Base-by-base conservation (phyloP, 2,113 vertebrate genomes). In the Seriola dumerili region DNA sequence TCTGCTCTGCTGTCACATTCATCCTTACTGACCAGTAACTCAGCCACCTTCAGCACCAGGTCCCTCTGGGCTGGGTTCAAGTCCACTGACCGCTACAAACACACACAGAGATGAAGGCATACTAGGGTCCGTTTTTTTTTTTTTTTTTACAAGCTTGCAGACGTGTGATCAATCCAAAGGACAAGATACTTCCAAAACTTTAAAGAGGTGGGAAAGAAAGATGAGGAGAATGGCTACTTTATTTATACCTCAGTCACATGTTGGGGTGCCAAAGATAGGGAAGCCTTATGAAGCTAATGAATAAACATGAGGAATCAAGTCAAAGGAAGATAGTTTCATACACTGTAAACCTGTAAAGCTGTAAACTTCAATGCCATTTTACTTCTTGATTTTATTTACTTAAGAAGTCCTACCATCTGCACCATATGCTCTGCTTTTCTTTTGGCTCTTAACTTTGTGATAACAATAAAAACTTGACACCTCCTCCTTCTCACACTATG, bases 11-110 rank as follows among this genome's bases (percentile, higher is more conserved):
- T 96, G 95, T 99, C 96, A 54, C 86, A 95, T 77, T 96, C 87
- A 25, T 94, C 93, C 17, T 96, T 96, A 91, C 89, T 94, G 89
- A 98, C 97, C 50, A 99, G 94, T 67, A 99, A 93, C 89, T 99
- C 97, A 0, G 98, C 98, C 88, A 99, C 97, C 92, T 98, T 99
- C 93, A 99, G 81, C 9, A 99, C 96, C 77, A 99, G 95, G 85
- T 99, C 98, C 87, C 95, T 97, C 93, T 99, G 98, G 23, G 95
- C 96, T 81, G 97, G 96, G 66, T 99, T 98, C 93, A 99, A 89
- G 86, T 99, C 98, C 94, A 99, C 96, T 4, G 98, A 99, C 52
- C 98, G 97, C 98, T 99, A 68, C 57, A 89, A 46, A 74, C 19
- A 85, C 2, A 80, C 6, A 79, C 2, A 68, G 11, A 57, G 5